phyloP scores from a whole-genome alignment of 2,888 invertebrate genomes.

The Drosophila longiperda region DNA sequence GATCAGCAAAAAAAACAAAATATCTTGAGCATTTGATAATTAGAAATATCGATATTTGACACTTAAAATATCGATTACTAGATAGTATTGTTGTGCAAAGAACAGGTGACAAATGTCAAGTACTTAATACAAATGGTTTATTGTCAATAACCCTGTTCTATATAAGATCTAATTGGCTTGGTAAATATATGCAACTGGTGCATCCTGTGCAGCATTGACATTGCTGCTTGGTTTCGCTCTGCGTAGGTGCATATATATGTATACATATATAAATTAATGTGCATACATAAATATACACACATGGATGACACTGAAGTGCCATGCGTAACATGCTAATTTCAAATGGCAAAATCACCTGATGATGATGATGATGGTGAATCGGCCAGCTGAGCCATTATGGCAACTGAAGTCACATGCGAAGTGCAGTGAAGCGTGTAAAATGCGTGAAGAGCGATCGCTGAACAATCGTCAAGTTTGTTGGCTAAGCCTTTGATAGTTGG shows the following conservation, averaged over 20 bases:
- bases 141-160: background rate
- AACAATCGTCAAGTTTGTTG: conserved; percentile 39
- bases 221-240: conserved; percentile 53
- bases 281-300: conserved; percentile 17
- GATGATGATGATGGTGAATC: conserved; percentile 11
- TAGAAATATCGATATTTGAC: background rate
- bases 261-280: conserved; percentile 8
- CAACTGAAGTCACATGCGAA: conserved; percentile 22
- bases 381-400: background rate
- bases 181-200: conserved; percentile 72
- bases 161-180: conserved; percentile 22
- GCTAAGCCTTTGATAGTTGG: conserved; percentile 53
- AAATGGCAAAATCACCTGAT: conserved; percentile 35
- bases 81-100: background rate
- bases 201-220: conserved; percentile 76
- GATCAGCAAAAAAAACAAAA: background rate
- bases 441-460: conserved; percentile 54
- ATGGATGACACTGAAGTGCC: conserved; percentile 76
- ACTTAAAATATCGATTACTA: background rate
- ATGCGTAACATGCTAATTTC: conserved; percentile 74
- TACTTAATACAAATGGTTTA: background rate
- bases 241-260: background rate
- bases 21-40: background rate
- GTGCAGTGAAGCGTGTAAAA: conserved; percentile 68
- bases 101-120: background rate